Conservation (phyloP, 2,113 vertebrate species). For the Zapus hudsonius region DNA sequence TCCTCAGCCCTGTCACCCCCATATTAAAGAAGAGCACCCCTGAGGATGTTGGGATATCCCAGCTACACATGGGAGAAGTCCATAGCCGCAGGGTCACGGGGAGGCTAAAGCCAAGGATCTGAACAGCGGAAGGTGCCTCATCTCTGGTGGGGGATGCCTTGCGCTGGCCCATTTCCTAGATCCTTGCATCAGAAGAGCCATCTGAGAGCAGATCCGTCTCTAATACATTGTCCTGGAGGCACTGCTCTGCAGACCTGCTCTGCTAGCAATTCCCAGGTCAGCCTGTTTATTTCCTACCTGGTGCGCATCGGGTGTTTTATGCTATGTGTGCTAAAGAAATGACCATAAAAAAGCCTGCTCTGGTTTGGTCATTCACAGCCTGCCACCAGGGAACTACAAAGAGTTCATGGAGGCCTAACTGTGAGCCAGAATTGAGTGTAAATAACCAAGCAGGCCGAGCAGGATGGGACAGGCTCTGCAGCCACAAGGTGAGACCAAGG, state of each 20-base stretch:
- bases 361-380: constrained; percentile 22
- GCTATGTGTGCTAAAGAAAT: constrained; percentile 27
- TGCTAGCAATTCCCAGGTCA: background rate
- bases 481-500: background rate
- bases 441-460: background rate
- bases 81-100: fast-evolving
- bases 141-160: fast-evolving
- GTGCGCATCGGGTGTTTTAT: background rate
- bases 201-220: background rate
- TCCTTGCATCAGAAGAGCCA: background rate
- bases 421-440: background rate
- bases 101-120: fast-evolving
- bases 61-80: background rate
- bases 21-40: background rate
- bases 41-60: fast-evolving
- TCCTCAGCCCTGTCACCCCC: too few relatives aligned
- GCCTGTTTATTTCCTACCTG: background rate
- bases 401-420: background rate
- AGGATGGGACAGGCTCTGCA: background rate
- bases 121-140: fast-evolving
- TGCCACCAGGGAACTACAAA: constrained; percentile 41
- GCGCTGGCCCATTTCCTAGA: background rate
- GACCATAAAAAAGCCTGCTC: constrained; percentile 34
- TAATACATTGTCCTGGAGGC: fast-evolving
- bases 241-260: background rate